Conservation (phyloP, 1,140 invertebrate species). For the Elymnias hypermnestra region DNA sequence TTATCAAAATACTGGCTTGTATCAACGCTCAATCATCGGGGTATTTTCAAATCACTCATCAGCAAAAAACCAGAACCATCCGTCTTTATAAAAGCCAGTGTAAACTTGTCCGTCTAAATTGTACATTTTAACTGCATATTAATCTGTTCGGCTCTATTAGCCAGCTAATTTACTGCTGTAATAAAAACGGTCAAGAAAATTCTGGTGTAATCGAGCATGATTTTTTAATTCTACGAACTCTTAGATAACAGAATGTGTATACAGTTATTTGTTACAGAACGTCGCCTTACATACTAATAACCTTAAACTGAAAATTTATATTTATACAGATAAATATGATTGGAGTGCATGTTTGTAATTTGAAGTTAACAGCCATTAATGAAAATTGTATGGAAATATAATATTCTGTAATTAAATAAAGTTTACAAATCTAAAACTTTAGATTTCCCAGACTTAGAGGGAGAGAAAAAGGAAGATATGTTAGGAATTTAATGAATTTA, state of each 20-base stretch:
- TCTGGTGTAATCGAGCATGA: constrained; percentile 17
- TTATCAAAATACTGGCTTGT: constrained; percentile 68
- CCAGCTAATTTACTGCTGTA: constrained; percentile 51
- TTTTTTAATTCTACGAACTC: neutral
- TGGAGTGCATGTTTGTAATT: too few relatives aligned
- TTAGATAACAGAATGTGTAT: neutral
- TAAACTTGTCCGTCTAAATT: constrained; percentile 58
- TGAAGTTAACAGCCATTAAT: too few relatives aligned
- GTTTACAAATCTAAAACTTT: too few relatives aligned
- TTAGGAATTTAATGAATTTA: too few relatives aligned
- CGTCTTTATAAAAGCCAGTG: constrained; percentile 63
- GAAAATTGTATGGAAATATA: too few relatives aligned
- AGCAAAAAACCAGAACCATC: constrained; percentile 46
- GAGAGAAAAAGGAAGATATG: too few relatives aligned
- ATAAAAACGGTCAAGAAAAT: constrained; percentile 35
- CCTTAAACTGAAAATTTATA: too few relatives aligned
- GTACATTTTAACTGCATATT: constrained; percentile 60
- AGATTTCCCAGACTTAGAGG: too few relatives aligned
- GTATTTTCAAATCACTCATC: constrained; percentile 65
- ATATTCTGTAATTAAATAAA: too few relatives aligned
- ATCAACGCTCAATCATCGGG: constrained; percentile 64
- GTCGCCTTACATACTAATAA: too few relatives aligned
- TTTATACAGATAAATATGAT: too few relatives aligned
- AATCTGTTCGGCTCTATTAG: constrained; percentile 58
- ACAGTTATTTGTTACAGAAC: too few relatives aligned